phyloP scores from a whole-genome alignment of 2,888 invertebrate species.

The Parascotia fuliginaria region DNA sequence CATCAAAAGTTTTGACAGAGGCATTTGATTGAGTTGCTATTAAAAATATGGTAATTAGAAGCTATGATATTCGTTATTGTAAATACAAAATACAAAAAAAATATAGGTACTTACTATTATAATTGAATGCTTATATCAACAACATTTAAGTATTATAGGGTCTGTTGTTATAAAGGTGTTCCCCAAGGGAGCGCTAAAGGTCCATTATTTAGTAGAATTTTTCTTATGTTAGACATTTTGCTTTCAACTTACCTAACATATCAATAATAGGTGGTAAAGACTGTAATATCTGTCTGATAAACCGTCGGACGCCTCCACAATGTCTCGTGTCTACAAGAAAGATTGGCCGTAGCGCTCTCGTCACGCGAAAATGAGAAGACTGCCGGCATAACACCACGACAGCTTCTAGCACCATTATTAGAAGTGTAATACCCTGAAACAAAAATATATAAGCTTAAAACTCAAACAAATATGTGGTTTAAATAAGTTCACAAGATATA shows the following conservation, averaged over 20 bases:
- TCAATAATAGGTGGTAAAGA: slow-evolving; percentile 95
- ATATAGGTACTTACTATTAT: not conserved
- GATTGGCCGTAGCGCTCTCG: slow-evolving; percentile 94
- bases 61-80: not conserved
- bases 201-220: no score
- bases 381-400: slow-evolving; percentile 92
- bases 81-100: not conserved
- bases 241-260: slow-evolving; percentile 89
- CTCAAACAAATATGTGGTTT: no score
- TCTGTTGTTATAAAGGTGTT: not conserved
- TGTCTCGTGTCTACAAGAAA: slow-evolving; percentile 95
- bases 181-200: not conserved
- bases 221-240: no score
- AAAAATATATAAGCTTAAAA: no score
- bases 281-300: slow-evolving; percentile 92
- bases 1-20: not conserved
- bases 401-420: slow-evolving; percentile 94
- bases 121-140: not conserved
- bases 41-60: no score
- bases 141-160: not conserved
- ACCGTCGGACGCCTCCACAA: slow-evolving; percentile 91
- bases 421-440: slow-evolving; percentile 89
- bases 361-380: slow-evolving; percentile 94
- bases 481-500: no score
- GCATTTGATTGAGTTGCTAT: not conserved